These are phyloP conservation scores for Podocnemis expansa DNA, from an alignment of 2,113 vertebrate genomes.

Conservation along the genomic window DNA sequence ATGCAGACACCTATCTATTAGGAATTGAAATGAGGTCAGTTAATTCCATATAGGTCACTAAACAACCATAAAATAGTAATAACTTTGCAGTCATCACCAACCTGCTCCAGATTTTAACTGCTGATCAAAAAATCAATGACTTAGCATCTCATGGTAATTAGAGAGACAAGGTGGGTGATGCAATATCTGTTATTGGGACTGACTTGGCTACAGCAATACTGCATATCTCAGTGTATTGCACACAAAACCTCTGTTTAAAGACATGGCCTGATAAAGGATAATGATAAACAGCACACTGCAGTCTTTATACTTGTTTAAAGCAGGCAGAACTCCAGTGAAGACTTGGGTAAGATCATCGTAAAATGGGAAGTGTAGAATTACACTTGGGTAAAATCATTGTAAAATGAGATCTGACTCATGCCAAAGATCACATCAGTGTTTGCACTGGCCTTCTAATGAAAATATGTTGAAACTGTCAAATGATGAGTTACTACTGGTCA, in stretches of 20 bases:
- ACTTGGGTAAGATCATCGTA: not conserved
- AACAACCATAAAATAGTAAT: not conserved
- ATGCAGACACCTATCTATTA: not conserved
- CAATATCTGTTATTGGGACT: not conserved
- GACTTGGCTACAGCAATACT: not conserved
- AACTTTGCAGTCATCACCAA: not conserved
- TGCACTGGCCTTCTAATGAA: not conserved
- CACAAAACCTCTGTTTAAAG: too few relatives aligned
- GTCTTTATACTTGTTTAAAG: not conserved
- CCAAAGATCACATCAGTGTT: not conserved
- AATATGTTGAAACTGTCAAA: not conserved
- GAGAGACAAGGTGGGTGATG: not conserved
- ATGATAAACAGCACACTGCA: not conserved
- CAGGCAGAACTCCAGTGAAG: not conserved
- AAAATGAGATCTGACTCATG: not conserved
- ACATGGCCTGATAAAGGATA: not conserved
- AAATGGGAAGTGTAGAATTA: not conserved
- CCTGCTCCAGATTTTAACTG: not conserved
- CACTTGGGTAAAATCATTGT: not conserved
- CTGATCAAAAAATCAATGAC: rapidly evolving
- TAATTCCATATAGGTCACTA: not conserved
- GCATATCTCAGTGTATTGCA: not conserved
- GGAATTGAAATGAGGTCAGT: slow-evolving; percentile 3
- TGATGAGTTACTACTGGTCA: not conserved
- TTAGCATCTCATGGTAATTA: not conserved